Evolutionary conservation across 2,113 vertebrate genomes (phyloP).

Genomic region (Pterocles orientalis): DNA sequence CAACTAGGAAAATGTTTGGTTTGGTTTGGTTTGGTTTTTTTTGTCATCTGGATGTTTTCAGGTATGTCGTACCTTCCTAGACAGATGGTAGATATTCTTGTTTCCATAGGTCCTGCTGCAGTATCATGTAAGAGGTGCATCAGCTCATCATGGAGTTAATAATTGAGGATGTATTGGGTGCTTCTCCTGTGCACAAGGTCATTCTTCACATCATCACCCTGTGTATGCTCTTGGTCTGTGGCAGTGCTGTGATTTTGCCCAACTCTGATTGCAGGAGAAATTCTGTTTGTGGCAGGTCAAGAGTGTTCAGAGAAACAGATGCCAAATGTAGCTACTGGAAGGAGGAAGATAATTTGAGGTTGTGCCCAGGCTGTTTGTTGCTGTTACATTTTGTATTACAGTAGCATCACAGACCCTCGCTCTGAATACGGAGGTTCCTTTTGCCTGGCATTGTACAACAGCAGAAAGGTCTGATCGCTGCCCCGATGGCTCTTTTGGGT

Average conservation of each 20-base stretch:
- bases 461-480: background rate
- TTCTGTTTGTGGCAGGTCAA: background rate
- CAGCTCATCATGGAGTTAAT: rapidly evolving
- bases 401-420: background rate
- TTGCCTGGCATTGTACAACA: background rate
- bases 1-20: background rate
- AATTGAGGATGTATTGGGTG: too few species aligned
- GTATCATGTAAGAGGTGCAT: background rate
- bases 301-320: background rate
- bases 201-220: rapidly evolving
- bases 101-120: background rate
- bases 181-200: background rate
- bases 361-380: background rate
- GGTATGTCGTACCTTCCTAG: background rate
- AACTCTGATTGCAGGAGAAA: background rate
- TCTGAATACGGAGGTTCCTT: background rate
- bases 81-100: background rate
- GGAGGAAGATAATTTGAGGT: background rate
- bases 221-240: rapidly evolving
- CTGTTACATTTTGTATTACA: background rate
- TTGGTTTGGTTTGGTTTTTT: too few species aligned
- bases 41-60: background rate
- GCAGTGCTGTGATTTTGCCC: background rate
- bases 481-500: background rate
- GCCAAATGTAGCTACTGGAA: background rate